phyloP scores from a whole-genome alignment of 2,888 invertebrate genomes.

The Ichneumon xanthorius region DNA sequence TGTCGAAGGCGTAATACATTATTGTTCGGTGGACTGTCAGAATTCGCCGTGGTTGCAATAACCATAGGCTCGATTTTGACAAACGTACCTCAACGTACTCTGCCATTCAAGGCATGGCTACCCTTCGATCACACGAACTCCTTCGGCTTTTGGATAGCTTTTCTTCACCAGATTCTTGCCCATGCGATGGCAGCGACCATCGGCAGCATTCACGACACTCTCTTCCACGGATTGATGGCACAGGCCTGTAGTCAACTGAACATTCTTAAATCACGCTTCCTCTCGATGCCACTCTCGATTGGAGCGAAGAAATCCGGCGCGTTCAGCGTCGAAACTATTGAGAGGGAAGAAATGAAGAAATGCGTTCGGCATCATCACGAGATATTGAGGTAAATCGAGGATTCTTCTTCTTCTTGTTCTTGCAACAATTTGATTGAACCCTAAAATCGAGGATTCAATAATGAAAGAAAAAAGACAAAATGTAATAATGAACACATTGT shows the following conservation, averaged over 20 bases:
- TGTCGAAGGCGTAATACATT: constrained; percentile 52
- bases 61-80: constrained; percentile 51
- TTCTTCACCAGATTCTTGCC: constrained; percentile 57
- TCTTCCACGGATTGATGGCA: constrained; percentile 54
- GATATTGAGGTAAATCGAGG: constrained; percentile 50
- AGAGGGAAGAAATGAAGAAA: constrained; percentile 29
- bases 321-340: background rate
- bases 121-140: constrained; percentile 44
- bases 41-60: constrained; percentile 49
- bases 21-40: constrained; percentile 36
- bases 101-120: constrained; percentile 60
- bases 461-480: background rate
- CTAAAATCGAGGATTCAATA: background rate
- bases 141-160: constrained; percentile 55
- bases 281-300: constrained; percentile 37
- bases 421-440: too few species aligned
- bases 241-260: constrained; percentile 58
- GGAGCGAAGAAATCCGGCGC: background rate
- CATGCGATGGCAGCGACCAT: constrained; percentile 52
- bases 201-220: constrained; percentile 47
- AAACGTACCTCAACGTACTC: constrained; percentile 49
- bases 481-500: background rate
- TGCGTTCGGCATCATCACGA: constrained; percentile 62
- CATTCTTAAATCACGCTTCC: constrained; percentile 57
- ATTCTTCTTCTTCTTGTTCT: background rate